These are phyloP conservation scores for Colossoma macropomum DNA, from an alignment of 2,113 vertebrate genomes.

Conservation along the genomic window DNA sequence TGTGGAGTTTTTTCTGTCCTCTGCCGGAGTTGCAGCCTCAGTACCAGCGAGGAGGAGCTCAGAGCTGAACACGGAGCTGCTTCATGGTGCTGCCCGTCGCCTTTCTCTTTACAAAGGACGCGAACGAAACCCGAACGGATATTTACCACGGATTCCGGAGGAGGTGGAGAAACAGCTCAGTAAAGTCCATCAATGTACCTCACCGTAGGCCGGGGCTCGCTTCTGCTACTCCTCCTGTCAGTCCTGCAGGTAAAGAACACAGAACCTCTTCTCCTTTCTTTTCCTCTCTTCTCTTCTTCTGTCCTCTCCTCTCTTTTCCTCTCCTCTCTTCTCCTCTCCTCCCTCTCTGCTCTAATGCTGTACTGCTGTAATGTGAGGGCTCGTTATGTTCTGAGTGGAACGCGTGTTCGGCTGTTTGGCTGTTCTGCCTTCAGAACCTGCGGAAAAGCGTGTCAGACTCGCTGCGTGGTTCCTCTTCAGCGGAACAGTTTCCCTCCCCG, in stretches of 20 bases:
- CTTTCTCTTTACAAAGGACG: not conserved
- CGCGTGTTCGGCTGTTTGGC: too few relatives aligned
- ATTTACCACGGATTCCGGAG: not conserved
- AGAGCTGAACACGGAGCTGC: slow-evolving; percentile 30
- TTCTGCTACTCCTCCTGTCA: slow-evolving; percentile 37
- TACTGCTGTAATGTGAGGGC: too few relatives aligned
- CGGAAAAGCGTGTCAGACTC: not conserved
- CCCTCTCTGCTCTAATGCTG: too few relatives aligned
- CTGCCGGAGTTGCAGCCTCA: slow-evolving; percentile 34
- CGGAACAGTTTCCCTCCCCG: not conserved
- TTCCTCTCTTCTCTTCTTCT: not conserved
- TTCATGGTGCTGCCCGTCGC: slow-evolving; percentile 29
- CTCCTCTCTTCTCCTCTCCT: too few relatives aligned
- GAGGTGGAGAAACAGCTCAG: not conserved
- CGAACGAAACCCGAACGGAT: slow-evolving; percentile 2
- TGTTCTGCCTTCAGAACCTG: too few relatives aligned
- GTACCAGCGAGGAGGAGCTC: slow-evolving; percentile 33
- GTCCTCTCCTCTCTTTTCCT: not conserved
- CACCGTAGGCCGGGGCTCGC: slow-evolving; percentile 20
- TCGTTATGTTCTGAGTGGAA: too few relatives aligned
- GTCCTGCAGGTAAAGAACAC: slow-evolving; percentile 21
- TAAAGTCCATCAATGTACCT: slow-evolving; percentile 34
- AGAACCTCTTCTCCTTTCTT: not conserved
- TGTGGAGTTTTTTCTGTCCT: slow-evolving; percentile 3
- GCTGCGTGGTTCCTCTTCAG: not conserved